Conservation (phyloP, 2,797 vertebrate species). For the Threskiornis aethiopicus region DNA sequence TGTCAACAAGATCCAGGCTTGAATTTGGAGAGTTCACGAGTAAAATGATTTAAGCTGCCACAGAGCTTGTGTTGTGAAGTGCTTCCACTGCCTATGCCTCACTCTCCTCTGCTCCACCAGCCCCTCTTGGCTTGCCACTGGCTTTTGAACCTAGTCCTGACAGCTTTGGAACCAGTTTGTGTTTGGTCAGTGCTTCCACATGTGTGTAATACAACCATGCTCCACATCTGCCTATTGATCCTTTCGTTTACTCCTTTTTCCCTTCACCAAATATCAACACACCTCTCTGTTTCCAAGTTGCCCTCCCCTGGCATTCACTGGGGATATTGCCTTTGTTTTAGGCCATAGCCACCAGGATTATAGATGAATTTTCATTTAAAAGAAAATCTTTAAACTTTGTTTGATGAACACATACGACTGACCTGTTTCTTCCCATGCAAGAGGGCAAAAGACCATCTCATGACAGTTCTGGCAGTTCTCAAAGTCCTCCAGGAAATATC, state of each 20-base stretch:
- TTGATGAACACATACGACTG: background rate
- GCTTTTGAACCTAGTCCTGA: background rate
- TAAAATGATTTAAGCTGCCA: background rate
- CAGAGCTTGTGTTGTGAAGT: background rate
- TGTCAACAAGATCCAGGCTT: background rate
- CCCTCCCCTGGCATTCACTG: background rate
- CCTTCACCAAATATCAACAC: background rate
- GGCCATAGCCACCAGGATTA: background rate
- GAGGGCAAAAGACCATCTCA: background rate
- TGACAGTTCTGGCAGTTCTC: background rate
- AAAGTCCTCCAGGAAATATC: background rate
- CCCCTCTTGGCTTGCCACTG: background rate
- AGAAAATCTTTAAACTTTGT: background rate
- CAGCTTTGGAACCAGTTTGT: background rate
- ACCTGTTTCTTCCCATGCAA: background rate
- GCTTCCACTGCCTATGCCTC: background rate
- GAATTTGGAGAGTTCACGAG: background rate
- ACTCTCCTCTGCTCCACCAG: background rate
- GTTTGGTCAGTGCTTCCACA: background rate
- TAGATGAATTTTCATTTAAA: background rate
- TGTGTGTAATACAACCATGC: rapidly evolving
- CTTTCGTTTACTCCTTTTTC: background rate
- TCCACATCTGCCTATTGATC: rapidly evolving
- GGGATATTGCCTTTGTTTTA: background rate
- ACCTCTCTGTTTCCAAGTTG: background rate